Base-by-base conservation (phyloP, 2,888 invertebrate species). In the Xestia sexstrigata region DNA sequence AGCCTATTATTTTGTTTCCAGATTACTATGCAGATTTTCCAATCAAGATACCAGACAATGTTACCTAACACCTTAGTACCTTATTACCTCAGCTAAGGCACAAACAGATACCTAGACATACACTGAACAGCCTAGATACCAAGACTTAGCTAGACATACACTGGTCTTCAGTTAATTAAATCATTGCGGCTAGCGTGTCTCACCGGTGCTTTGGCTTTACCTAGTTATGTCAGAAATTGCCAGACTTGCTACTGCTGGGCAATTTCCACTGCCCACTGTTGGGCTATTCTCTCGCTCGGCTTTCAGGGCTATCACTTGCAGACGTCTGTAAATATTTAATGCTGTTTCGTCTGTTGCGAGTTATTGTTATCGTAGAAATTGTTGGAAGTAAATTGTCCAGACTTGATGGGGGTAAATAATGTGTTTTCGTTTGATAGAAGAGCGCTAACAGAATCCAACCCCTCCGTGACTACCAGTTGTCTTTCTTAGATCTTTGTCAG, bases 151-250 rank as follows among this genome's bases (percentile, higher is more conserved):
- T 58, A 65, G 35, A 11, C 66, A 70, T 45, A 81, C 30, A 76
- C 69, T 58, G 67, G 60, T 80, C 70, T 76, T 70, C 55, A 69
- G 78, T 83, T 78, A 88, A 82, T 86, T 86, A 83, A 83, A 80
- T 86, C 72, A 78, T 81, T 78, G 77, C 66, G 76, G 55, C 30
- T 70, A 74, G 74, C 78, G 42, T 69, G 70, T 83, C 78, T 86
- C 66, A 73, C 74, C 55, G 62, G 71, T 74, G 73, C 52, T 66
- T 71, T 60, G 65, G 73, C 35, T 74, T 79, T 68, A 76, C 75
- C 68, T 42, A 75, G 76, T 80, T 77, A 75, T 63, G 76, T 78
- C 80, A 71, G 80, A 69, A 74, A 74, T 75, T 60, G 58, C 70
- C 35, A 52, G 81, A 30, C 8, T 60, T 20, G 17, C 30, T 26